A percentile compares a stretch with the other conserved stretches of the same genome.
These are phyloP conservation scores for Gordius sp. DNA, from an alignment of 2,888 invertebrate species.

Conservation along the genomic window DNA sequence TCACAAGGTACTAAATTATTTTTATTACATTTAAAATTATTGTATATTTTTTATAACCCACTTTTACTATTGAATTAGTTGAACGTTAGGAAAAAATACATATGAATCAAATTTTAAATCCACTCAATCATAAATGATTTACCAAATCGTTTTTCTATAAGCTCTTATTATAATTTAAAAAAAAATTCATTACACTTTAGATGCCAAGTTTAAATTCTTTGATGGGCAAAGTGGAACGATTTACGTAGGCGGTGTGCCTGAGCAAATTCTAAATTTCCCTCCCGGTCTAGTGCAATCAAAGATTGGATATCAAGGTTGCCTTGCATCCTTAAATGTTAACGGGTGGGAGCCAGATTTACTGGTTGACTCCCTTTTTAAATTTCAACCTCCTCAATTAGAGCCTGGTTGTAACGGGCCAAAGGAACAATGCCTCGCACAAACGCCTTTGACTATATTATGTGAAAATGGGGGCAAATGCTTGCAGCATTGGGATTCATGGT, in stretches of 20 bases:
- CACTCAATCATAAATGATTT: too few relatives aligned
- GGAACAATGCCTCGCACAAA: conserved; percentile 15
- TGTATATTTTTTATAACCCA: too few relatives aligned
- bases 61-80: too few relatives aligned
- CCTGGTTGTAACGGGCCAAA: conserved; percentile 15
- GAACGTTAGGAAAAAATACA: too few relatives aligned
- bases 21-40: too few relatives aligned
- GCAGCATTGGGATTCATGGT: conserved; percentile 14
- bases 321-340: conserved; percentile 11
- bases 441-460: background rate
- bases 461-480: conserved; percentile 2
- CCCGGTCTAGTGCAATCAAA: conserved; percentile 6
- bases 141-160: too few relatives aligned
- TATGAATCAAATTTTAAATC: too few relatives aligned
- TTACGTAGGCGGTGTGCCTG: conserved; percentile 12
- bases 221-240: conserved; percentile 2
- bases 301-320: conserved; percentile 1
- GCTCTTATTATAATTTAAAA: too few relatives aligned
- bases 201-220: background rate
- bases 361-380: conserved; percentile 4
- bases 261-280: conserved; percentile 6
- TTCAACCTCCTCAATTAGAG: background rate
- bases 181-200: too few relatives aligned
- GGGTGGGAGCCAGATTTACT: conserved; percentile 14
- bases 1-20: conserved; percentile 16